A percentile compares a stretch with the other conserved stretches of the same genome.
These are phyloP conservation scores for Nothoprocta perdicaria DNA, from an alignment of 2,113 vertebrate genomes.

Conservation along the genomic window DNA sequence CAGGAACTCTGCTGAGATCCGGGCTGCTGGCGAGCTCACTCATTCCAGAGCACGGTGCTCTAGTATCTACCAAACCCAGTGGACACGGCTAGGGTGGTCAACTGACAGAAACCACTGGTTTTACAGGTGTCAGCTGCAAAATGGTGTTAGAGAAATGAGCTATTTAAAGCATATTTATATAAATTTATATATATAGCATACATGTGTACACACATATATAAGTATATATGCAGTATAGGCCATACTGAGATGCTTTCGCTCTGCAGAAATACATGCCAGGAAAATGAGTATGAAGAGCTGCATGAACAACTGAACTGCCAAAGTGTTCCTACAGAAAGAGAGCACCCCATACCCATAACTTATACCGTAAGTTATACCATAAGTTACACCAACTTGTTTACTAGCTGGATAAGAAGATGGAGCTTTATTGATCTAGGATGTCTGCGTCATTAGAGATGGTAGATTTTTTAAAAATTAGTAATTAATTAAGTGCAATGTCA, in stretches of 20 bases:
- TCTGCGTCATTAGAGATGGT: neutral
- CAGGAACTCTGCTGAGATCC: too few species aligned
- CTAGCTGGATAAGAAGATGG: neutral
- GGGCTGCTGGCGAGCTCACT: too few species aligned
- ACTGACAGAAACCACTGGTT: neutral
- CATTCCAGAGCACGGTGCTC: neutral
- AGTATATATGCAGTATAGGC: neutral
- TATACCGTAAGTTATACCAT: neutral
- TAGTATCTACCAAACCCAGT: neutral
- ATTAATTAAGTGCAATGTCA: neutral
- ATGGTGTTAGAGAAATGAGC: neutral
- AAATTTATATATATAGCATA: neutral
- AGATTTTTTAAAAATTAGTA: neutral
- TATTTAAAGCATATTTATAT: neutral
- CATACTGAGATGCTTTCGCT: neutral
- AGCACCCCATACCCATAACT: neutral
- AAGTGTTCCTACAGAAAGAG: neutral
- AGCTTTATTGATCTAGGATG: neutral
- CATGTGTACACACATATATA: neutral
- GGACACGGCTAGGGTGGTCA: neutral
- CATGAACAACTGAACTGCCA: neutral
- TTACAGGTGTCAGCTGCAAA: neutral
- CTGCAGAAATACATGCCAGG: neutral
- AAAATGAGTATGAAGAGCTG: neutral
- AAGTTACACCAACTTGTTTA: neutral